Percentiles rank a stretch among this genome's conserved stretches.
These are phyloP conservation scores for Thamnaconus septentrionalis DNA, from an alignment of 2,113 vertebrate genomes.

Conservation along the genomic window DNA sequence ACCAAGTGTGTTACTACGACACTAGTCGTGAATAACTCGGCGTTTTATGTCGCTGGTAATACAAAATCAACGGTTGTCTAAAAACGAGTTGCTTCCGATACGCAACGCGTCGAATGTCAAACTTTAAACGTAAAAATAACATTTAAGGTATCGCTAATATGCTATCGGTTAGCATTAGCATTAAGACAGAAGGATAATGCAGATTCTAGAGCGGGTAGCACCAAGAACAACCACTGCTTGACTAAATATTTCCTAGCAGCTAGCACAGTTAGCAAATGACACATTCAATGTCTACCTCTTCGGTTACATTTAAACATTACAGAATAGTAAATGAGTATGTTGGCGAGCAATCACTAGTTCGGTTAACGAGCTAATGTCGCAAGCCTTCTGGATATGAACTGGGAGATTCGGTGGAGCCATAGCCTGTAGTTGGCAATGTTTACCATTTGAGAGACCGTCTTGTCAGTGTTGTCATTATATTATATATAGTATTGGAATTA, in stretches of 20 bases:
- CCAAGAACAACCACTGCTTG: too few species aligned
- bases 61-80: not conserved
- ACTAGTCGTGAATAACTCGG: accelerated
- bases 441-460: constrained; percentile 22
- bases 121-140: too few species aligned
- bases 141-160: too few species aligned
- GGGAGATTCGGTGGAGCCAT: constrained; percentile 17
- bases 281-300: too few species aligned
- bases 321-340: not conserved
- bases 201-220: too few species aligned
- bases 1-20: not conserved
- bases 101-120: not conserved
- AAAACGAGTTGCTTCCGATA: not conserved
- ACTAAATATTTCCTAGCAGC: too few species aligned
- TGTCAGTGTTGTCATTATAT: not conserved
- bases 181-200: too few species aligned
- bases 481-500: not conserved
- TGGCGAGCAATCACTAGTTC: not conserved
- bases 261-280: too few species aligned
- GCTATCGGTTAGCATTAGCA: too few species aligned
- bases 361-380: constrained; percentile 11
- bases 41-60: not conserved
- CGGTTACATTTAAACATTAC: too few species aligned
- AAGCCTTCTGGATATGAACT: constrained; percentile 42
- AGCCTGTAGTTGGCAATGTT: constrained; percentile 14